Evolutionary conservation across 1,140 invertebrate species (phyloP).

Genomic region (Zaprionus davidi): DNA sequence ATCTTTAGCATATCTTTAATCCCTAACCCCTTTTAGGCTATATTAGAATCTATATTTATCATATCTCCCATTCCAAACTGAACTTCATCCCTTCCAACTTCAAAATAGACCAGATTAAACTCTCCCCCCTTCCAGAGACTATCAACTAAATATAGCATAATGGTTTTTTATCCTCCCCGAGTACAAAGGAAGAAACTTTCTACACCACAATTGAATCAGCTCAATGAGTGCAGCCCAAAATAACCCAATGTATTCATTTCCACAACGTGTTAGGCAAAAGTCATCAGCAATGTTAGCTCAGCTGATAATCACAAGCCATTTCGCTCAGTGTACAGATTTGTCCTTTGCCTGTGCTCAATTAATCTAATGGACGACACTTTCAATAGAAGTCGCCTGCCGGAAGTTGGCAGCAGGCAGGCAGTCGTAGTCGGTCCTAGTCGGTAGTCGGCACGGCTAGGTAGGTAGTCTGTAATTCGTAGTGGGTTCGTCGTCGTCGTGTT

Average conservation of each 20-base stretch:
- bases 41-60: background rate
- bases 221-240: background rate
- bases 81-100: background rate
- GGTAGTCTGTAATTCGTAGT: background rate
- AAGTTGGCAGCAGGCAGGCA: background rate
- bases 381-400: constrained; percentile 30
- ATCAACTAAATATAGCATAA: background rate
- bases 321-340: constrained; percentile 26
- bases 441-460: background rate
- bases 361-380: constrained; percentile 56
- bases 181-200: background rate
- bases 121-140: background rate
- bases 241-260: background rate
- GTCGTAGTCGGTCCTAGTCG: background rate
- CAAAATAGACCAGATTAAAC: background rate
- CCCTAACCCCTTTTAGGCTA: background rate
- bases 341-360: constrained; percentile 47
- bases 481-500: constrained; percentile 2
- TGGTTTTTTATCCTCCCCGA: background rate
- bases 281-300: background rate
- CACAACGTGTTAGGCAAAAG: constrained; percentile 1
- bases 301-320: background rate
- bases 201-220: background rate
- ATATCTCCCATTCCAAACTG: background rate
- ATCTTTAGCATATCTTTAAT: background rate